Percentiles rank a stretch among this genome's conserved stretches.
Conservation (phyloP, 2,888 invertebrate genomes). For the Pyrrhia umbra region DNA sequence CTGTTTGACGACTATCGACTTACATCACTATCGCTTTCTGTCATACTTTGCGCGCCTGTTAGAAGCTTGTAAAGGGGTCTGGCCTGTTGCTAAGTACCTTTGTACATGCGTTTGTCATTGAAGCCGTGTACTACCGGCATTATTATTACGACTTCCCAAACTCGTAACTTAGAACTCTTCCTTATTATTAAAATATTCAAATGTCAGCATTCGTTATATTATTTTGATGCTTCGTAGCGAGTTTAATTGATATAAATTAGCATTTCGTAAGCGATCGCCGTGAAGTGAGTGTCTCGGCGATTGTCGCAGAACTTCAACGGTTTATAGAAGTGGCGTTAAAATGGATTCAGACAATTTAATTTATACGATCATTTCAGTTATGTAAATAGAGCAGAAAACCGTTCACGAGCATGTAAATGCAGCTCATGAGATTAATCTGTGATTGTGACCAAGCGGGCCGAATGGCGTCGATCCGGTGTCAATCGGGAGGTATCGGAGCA, state of each 20-base stretch:
- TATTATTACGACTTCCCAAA: conserved; percentile 83
- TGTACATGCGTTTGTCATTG: conserved; percentile 80
- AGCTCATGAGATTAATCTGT: conserved; percentile 81
- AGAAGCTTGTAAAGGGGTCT: conserved; percentile 87
- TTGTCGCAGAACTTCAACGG: conserved; percentile 71
- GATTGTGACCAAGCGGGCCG: conserved; percentile 76
- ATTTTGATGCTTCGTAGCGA: conserved; percentile 68
- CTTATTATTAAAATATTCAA: conserved; percentile 81
- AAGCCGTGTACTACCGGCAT: conserved; percentile 80
- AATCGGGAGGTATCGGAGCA: conserved; percentile 76
- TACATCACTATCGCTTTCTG: conserved; percentile 90
- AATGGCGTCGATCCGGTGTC: conserved; percentile 65
- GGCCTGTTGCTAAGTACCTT: conserved; percentile 84
- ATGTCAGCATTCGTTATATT: conserved; percentile 69
- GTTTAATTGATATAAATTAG: conserved; percentile 71
- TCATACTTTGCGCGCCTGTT: conserved; percentile 85
- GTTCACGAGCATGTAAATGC: conserved; percentile 77
- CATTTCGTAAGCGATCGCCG: conserved; percentile 73
- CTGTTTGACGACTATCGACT: conserved; percentile 90
- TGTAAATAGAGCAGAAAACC: conserved; percentile 86
- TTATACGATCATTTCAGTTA: conserved; percentile 81
- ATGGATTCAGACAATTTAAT: conserved; percentile 82
- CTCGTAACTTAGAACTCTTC: conserved; percentile 76
- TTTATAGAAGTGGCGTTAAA: conserved; percentile 72
- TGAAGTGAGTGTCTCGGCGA: conserved; percentile 65